Evolutionary conservation across 2,888 invertebrate species (phyloP).

Genomic region (Gandaritis pyraliata): DNA sequence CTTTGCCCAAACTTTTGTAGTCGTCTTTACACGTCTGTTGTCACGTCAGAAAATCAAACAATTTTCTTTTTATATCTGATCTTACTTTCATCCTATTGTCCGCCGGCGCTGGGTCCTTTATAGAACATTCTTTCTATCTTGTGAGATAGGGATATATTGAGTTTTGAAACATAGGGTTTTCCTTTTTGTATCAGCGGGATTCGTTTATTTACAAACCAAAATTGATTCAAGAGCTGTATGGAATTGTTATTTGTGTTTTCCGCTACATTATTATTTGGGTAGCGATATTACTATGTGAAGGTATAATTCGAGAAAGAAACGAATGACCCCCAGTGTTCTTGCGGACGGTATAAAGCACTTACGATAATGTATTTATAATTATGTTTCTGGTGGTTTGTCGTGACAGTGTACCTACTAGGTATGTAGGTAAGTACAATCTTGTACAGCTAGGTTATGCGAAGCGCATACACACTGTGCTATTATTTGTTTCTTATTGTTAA

Average conservation of each 20-base stretch:
- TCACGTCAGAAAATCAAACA: conserved; percentile 59
- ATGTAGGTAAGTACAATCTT: conserved; percentile 26
- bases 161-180: conserved; percentile 74
- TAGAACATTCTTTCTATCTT: conserved; percentile 60
- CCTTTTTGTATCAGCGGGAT: conserved; percentile 60
- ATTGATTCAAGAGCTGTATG: conserved; percentile 33
- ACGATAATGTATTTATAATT: conserved; percentile 81
- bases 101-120: conserved; percentile 57
- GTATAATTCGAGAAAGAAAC: conserved; percentile 40
- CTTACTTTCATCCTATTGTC: conserved; percentile 70
- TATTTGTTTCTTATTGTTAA: conserved; percentile 30
- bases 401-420: conserved; percentile 50
- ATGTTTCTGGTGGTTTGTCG: conserved; percentile 69
- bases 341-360: conserved; percentile 66
- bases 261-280: conserved; percentile 33
- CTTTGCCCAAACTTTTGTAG: conserved; percentile 49
- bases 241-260: conserved; percentile 37
- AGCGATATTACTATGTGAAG: conserved; percentile 27
- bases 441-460: conserved; percentile 41
- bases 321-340: conserved; percentile 57
- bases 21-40: conserved; percentile 40
- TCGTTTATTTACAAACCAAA: conserved; percentile 43
- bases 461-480: conserved; percentile 32
- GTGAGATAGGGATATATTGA: conserved; percentile 73
- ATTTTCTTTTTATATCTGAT: conserved; percentile 72